Evolutionary conservation across 2,888 invertebrate genomes (phyloP).

Genomic region (Hemaris fuciformis): DNA sequence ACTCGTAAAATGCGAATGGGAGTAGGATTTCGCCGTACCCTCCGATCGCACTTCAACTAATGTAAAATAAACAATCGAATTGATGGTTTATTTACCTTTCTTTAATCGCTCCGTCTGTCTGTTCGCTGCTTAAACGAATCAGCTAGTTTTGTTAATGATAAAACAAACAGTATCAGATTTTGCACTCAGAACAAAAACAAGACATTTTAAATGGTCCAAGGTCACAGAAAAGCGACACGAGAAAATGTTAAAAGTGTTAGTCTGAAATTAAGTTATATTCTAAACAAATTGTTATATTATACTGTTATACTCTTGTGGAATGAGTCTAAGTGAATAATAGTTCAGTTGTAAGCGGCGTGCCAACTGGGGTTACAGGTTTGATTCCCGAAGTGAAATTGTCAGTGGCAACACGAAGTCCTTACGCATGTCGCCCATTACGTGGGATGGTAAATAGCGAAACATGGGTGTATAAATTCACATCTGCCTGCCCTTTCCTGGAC

Average conservation of each 20-base stretch:
- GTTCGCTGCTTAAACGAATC: conserved; percentile 7
- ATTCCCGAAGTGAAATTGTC: no score
- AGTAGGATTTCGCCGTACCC: neutral
- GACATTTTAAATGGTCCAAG: neutral
- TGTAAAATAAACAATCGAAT: conserved; percentile 14
- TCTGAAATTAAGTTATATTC: neutral
- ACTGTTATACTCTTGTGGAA: neutral
- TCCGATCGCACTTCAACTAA: neutral
- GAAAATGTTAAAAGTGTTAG: neutral
- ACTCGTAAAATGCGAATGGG: neutral
- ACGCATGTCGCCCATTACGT: no score
- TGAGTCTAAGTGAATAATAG: no score
- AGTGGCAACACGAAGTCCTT: no score
- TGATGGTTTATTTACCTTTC: conserved; percentile 22
- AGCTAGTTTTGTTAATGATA: conserved; percentile 6
- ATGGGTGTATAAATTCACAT: no score
- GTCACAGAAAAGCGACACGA: neutral
- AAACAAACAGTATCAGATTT: neutral
- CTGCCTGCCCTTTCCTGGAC: no score
- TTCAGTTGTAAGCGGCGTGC: no score
- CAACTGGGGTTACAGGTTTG: no score
- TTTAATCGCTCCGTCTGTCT: conserved; percentile 7
- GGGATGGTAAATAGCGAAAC: no score
- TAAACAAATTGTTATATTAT: neutral
- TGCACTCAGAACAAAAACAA: no score